Conservation (phyloP, 2,113 vertebrate genomes). For the Prietella phreatophila region DNA sequence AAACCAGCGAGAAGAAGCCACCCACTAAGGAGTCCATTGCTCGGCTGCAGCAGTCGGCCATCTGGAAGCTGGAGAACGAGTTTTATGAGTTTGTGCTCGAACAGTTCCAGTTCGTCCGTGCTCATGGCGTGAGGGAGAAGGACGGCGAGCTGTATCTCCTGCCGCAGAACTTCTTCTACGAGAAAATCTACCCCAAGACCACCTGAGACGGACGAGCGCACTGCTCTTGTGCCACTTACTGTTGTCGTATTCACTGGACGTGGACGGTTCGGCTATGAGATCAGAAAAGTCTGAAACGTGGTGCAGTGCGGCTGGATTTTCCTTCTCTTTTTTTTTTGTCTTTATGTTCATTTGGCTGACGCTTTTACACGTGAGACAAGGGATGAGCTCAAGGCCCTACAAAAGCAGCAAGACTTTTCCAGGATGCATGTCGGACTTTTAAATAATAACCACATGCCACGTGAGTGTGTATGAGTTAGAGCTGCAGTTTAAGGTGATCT, state of each 20-base stretch:
- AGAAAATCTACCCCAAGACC: slow-evolving; percentile 98
- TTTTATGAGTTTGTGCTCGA: slow-evolving; percentile 99
- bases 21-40: slow-evolving; percentile 92
- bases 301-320: neutral
- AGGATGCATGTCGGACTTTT: neutral
- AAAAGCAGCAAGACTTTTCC: neutral
- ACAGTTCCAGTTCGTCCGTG: slow-evolving; percentile 97
- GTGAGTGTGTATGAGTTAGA: neutral
- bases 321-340: neutral
- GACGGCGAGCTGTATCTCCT: slow-evolving; percentile 89
- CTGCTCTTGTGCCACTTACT: neutral
- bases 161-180: slow-evolving; percentile 96
- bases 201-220: slow-evolving; percentile 64
- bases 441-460: neutral
- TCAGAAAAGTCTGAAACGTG: neutral
- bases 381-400: neutral
- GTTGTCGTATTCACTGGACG: slow-evolving; percentile 41
- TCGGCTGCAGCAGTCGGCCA: slow-evolving; percentile 93
- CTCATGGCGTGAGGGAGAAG: slow-evolving; percentile 95
- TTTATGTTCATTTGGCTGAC: neutral
- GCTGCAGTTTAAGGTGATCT: neutral
- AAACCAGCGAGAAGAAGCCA: slow-evolving; percentile 10
- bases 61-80: slow-evolving; percentile 99
- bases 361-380: neutral
- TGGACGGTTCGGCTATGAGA: no score